Percentiles rank a stretch among this genome's conserved stretches.
Evolutionary conservation across 2,113 vertebrate genomes (phyloP).

Genomic region (Upupa epops): DNA sequence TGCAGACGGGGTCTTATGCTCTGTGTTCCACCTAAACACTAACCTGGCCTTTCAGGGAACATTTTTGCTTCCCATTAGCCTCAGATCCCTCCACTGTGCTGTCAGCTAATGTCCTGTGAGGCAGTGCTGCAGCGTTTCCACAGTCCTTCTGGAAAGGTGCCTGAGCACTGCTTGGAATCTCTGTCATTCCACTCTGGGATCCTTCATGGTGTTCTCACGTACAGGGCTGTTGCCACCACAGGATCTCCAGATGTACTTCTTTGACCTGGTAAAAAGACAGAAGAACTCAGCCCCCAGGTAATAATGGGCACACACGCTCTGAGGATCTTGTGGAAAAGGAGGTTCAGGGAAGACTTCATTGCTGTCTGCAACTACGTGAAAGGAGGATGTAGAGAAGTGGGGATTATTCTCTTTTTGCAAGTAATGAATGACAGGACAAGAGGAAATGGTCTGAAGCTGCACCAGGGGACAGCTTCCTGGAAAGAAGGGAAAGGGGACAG

Average conservation of each 20-base stretch:
- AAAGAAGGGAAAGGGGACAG: too few species aligned
- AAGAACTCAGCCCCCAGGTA: not conserved
- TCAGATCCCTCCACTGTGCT: not conserved
- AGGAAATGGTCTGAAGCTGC: too few species aligned
- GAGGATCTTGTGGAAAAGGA: not conserved
- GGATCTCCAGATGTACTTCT: not conserved
- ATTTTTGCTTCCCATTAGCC: not conserved
- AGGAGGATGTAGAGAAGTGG: too few species aligned
- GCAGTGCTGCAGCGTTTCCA: not conserved
- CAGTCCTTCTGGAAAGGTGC: not conserved
- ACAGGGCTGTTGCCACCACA: not conserved
- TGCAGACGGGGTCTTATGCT: rapidly evolving
- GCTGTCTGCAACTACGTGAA: too few species aligned
- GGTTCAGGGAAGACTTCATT: too few species aligned
- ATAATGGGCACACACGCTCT: not conserved
- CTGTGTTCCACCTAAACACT: not conserved
- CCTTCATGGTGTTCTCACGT: rapidly evolving
- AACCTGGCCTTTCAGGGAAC: not conserved
- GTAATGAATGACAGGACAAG: too few species aligned
- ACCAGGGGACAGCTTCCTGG: too few species aligned
- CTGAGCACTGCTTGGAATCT: not conserved
- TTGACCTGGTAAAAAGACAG: not conserved
- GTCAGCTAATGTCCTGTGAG: not conserved
- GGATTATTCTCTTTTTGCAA: too few species aligned
- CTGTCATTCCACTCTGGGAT: rapidly evolving